Evolutionary conservation across 2,113 vertebrate species (phyloP).

Genomic region (Orthonyx spaldingii): DNA sequence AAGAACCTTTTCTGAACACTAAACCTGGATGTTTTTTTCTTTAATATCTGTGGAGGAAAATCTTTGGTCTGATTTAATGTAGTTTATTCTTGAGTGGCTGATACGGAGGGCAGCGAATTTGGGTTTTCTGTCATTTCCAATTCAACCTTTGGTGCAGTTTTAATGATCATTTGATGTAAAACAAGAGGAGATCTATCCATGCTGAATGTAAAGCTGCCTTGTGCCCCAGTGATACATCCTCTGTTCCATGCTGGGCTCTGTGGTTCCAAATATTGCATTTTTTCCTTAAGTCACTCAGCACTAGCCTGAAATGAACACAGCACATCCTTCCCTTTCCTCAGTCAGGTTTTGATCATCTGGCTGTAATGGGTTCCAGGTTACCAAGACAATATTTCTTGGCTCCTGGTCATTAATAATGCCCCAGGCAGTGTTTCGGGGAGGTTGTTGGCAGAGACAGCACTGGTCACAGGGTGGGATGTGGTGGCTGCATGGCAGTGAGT

Average conservation of each 20-base stretch:
- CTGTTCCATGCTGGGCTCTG: rapidly evolving
- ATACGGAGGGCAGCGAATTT: not conserved
- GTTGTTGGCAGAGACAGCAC: not conserved
- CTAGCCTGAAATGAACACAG: not conserved
- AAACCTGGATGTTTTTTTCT: not conserved
- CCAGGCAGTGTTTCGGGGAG: not conserved
- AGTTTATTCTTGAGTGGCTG: not conserved
- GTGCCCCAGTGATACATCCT: not conserved
- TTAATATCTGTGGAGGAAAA: not conserved
- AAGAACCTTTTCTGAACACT: not conserved
- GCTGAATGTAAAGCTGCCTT: not conserved
- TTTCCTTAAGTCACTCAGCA: not conserved
- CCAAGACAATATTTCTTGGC: not conserved
- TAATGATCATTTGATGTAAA: not conserved
- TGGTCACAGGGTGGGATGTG: not conserved
- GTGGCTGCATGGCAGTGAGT: not conserved
- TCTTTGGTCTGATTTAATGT: not conserved
- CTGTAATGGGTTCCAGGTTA: not conserved
- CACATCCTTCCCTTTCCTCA: rapidly evolving
- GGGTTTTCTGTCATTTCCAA: not conserved
- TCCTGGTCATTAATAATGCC: not conserved
- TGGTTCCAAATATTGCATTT: not conserved
- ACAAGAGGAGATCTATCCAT: not conserved
- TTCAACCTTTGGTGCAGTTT: not conserved
- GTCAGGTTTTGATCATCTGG: not conserved